Evolutionary conservation across 1,140 invertebrate genomes (phyloP).

Genomic region (Lucilia sericata): DNA sequence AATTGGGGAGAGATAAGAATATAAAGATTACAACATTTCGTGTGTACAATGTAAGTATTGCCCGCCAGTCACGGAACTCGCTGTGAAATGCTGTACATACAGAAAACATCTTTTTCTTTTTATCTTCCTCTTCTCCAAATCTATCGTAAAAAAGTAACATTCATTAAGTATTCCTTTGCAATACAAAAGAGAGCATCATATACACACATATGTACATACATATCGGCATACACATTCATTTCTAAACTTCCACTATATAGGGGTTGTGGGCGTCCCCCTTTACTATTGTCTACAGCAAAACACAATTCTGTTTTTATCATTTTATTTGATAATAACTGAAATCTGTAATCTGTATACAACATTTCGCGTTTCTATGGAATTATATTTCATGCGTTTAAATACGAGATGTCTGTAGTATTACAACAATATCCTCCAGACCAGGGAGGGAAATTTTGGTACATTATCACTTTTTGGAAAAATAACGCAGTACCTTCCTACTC

Average conservation of each 20-base stretch:
- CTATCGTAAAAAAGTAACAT: not conserved
- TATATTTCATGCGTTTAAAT: not conserved
- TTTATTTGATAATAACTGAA: not conserved
- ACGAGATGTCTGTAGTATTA: not conserved
- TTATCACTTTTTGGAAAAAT: too few relatives aligned
- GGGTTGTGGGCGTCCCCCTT: slow-evolving; percentile 34
- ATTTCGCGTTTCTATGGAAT: not conserved
- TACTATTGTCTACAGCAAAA: slow-evolving; percentile 10
- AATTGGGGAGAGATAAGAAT: slow-evolving; percentile 41
- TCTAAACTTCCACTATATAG: not conserved
- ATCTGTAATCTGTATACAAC: slow-evolving; percentile 17
- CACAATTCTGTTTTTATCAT: slow-evolving; percentile 10
- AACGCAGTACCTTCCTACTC: too few relatives aligned
- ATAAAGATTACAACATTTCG: slow-evolving; percentile 12
- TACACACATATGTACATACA: not conserved
- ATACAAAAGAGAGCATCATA: slow-evolving; percentile 1
- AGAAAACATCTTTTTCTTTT: not conserved
- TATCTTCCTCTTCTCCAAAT: too few relatives aligned
- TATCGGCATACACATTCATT: too few relatives aligned
- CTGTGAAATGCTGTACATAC: too few relatives aligned
- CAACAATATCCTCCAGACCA: too few relatives aligned
- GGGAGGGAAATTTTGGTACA: too few relatives aligned
- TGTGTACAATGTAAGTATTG: slow-evolving; percentile 19
- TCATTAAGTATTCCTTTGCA: not conserved
- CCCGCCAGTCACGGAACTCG: slow-evolving; percentile 29